Evolutionary conservation across 2,113 vertebrate species (phyloP).

Genomic region (Tylochromis polylepis): DNA sequence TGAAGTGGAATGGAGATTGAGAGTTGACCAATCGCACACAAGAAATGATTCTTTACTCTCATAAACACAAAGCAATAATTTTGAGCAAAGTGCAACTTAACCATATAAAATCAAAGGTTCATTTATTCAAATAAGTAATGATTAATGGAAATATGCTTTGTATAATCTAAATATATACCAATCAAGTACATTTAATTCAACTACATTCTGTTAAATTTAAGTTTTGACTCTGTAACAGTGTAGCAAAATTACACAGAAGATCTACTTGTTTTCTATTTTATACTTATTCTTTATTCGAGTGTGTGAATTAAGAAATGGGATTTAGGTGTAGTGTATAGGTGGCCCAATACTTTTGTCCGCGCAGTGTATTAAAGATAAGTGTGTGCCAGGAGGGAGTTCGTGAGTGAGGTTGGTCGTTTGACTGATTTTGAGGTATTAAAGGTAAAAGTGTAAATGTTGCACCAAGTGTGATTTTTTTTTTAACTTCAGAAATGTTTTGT

Average conservation of each 20-base stretch:
- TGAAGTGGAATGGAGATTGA: neutral
- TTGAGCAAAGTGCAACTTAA: neutral
- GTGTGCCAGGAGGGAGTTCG: neutral
- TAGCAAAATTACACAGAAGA: neutral
- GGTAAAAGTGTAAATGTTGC: constrained; percentile 12
- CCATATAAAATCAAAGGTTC: neutral
- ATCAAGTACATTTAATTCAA: neutral
- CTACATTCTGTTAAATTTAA: neutral
- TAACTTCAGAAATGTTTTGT: neutral
- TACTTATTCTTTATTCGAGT: neutral
- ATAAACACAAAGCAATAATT: neutral
- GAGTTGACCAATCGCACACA: neutral
- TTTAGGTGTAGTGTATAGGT: neutral
- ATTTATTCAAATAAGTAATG: neutral
- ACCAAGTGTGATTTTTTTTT: neutral
- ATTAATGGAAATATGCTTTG: neutral
- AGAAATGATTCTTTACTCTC: neutral
- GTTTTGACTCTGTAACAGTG: neutral
- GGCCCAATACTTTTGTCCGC: neutral
- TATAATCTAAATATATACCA: neutral
- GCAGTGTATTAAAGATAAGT: neutral
- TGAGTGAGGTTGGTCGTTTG: constrained; percentile 26
- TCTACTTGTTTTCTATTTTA: neutral
- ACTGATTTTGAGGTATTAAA: constrained; percentile 46
- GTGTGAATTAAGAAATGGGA: neutral